Evolutionary conservation across 2,888 invertebrate genomes (phyloP).

Genomic region (Perizoma affinitatum): DNA sequence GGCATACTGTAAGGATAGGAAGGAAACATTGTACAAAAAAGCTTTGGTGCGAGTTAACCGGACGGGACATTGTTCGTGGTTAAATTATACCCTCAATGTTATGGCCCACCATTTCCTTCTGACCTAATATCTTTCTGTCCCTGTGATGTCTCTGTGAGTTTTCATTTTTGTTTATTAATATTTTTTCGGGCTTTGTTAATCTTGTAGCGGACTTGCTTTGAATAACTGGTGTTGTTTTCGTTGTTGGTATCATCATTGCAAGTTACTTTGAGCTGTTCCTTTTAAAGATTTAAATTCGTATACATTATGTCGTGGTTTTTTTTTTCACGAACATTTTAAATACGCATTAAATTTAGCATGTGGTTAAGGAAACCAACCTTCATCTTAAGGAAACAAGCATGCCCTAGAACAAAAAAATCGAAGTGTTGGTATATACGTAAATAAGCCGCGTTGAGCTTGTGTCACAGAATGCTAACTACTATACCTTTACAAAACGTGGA

Average conservation of each 20-base stretch:
- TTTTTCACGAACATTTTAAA: too few species aligned
- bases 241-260: constrained; percentile 16
- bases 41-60: constrained; percentile 48
- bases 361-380: too few species aligned
- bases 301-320: too few species aligned
- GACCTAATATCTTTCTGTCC: constrained; percentile 52
- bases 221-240: constrained; percentile 24
- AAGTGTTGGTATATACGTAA: too few species aligned
- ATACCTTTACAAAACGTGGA: too few species aligned
- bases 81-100: constrained; percentile 63
- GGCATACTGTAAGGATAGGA: constrained; percentile 34
- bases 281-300: neutral
- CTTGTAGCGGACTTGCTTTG: constrained; percentile 28
- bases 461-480: too few species aligned
- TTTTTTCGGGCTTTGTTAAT: constrained; percentile 35
- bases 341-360: too few species aligned
- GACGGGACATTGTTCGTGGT: constrained; percentile 59
- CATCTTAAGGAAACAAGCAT: too few species aligned
- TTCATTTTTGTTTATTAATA: constrained; percentile 43
- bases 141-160: constrained; percentile 39
- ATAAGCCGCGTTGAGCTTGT: too few species aligned
- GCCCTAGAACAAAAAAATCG: too few species aligned
- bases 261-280: constrained; percentile 1
- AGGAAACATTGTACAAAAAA: constrained; percentile 49
- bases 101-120: constrained; percentile 56